Percentiles rank a stretch among this genome's conserved stretches.
Conservation (phyloP, 1,140 invertebrate genomes). For the Listronotus oregonensis region DNA sequence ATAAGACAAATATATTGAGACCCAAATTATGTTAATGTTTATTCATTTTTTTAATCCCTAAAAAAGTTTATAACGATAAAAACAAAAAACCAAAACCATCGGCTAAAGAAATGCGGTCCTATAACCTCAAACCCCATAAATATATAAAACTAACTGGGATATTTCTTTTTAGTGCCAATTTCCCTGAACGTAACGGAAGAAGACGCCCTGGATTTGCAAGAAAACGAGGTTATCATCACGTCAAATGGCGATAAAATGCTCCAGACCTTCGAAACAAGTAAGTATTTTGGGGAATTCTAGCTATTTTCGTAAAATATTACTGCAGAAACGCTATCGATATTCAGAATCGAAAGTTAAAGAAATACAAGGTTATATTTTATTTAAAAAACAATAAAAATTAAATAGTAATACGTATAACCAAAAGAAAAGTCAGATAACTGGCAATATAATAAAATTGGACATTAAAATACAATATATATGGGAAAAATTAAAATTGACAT, state of each 20-base stretch:
- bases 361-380: neutral
- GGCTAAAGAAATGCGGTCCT: no score
- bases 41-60: no score
- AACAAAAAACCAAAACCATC: no score
- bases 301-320: conserved; percentile 25
- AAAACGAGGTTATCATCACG: conserved; percentile 61
- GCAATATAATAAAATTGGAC: no score
- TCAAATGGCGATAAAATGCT: conserved; percentile 62
- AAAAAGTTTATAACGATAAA: no score
- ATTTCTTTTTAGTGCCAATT: conserved; percentile 56
- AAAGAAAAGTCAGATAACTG: no score
- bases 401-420: no score
- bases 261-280: conserved; percentile 65
- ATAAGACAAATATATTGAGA: no score
- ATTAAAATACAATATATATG: no score
- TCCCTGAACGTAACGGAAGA: conserved; percentile 68
- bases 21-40: no score
- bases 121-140: neutral
- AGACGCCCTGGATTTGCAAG: conserved; percentile 58
- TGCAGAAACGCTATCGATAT: conserved; percentile 23
- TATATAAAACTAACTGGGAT: conserved; percentile 1
- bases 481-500: no score
- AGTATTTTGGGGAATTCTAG: conserved; percentile 37
- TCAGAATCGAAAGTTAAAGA: conserved; percentile 14
- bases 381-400: no score